Evolutionary conservation across 2,888 invertebrate genomes (phyloP), one percentile per base, ranked within the genome.

Genomic region (Oligia latruncula): DNA sequence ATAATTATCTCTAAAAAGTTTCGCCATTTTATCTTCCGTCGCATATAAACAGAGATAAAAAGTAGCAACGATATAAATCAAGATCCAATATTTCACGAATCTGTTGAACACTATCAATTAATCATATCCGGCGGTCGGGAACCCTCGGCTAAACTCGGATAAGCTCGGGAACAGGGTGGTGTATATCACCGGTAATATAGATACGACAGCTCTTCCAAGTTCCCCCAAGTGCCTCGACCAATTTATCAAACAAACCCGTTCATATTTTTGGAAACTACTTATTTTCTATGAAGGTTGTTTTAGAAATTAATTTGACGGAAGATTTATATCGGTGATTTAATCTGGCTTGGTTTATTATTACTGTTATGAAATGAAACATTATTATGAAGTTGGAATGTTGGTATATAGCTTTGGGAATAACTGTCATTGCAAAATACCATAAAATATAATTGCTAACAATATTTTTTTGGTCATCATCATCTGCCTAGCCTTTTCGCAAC

Each of bases 181-280:
- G 79, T 67, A 55, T 29, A 80, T 78, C 84, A 74, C 78, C 83
- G 85, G 88, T 91, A 90, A 91, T 90, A 87, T 90, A 89, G 88
- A 88, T 89, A 88, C 89, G 91, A 91, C 90, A 90, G 87, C 81
- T 70, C 79, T 76, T 78, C 82, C 78, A 86, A 87, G 81, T 89
- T 86, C 72, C 72, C 77, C 52, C 43, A 80, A 79, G 71, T 73
- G 68, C 71, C 74, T 82, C 74, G 73, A 58, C 67, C 74, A 89
- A 43, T 85, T 86, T 81, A 87, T 82, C 80, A 84, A 80, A 79
- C 29, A 62, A 84, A 9, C 77, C 65, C 65, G 68, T 84, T 76
- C 13, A 75, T 81, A 74, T 80, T 85, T 87, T 85, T 85, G 78
- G 81, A 17, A 74, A 84, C 71, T 84, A 29, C 29, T 29, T 29